These are phyloP conservation scores for Listronotus oregonensis DNA, from an alignment of 1,140 invertebrate genomes.

Conservation along the genomic window DNA sequence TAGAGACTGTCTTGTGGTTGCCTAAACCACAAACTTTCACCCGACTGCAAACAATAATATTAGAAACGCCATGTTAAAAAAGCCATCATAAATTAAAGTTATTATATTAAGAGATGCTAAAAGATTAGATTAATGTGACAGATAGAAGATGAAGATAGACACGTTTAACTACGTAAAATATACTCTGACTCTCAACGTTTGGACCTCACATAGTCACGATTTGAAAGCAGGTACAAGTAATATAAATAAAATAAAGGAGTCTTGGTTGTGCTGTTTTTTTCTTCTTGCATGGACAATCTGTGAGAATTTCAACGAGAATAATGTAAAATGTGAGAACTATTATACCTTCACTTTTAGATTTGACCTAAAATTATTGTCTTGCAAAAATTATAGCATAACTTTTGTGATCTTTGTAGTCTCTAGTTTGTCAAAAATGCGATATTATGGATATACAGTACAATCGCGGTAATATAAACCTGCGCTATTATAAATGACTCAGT, in stretches of 20 bases:
- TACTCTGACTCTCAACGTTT: constrained; percentile 13
- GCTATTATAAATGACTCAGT: no score
- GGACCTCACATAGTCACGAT: constrained; percentile 34
- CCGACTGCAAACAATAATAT: constrained; percentile 14
- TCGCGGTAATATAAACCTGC: no score
- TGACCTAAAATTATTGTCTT: no score
- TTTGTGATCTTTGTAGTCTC: background rate
- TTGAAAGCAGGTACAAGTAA: constrained; percentile 20
- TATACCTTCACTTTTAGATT: background rate
- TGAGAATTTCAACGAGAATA: constrained; percentile 8
- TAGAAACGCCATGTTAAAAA: constrained; percentile 19
- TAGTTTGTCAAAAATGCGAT: background rate
- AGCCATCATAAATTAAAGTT: constrained; percentile 24
- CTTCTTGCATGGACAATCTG: constrained; percentile 10
- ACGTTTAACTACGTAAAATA: constrained; percentile 27
- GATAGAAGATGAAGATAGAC: constrained; percentile 34
- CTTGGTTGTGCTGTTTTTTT: constrained; percentile 8
- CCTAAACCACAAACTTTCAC: constrained; percentile 11
- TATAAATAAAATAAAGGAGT: constrained; percentile 20
- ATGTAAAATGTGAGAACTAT: background rate
- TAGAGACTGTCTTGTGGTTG: no score
- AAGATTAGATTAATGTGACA: constrained; percentile 37
- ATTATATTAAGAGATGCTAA: constrained; percentile 29
- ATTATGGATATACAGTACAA: no score
- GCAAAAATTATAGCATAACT: no score